phyloP scores from a whole-genome alignment of 2,797 vertebrate species.

The Morelia viridis region DNA sequence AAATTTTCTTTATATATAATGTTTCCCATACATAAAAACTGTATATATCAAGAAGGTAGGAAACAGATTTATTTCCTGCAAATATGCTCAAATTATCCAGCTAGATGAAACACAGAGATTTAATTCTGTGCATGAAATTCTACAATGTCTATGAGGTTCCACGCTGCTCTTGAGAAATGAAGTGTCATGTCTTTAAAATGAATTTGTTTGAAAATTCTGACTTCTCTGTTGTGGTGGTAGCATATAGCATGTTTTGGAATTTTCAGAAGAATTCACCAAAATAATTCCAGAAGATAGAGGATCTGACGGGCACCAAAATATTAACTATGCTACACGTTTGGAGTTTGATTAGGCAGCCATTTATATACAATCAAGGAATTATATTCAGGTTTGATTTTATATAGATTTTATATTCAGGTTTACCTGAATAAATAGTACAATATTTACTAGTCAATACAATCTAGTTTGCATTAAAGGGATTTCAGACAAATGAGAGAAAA shows the following conservation, averaged over 20 bases:
- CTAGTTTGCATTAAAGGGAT: not conserved
- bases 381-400: no score
- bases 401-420: constrained; percentile 19
- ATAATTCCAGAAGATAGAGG: constrained; percentile 62
- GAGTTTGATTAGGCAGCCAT: constrained; percentile 57
- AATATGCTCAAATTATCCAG: constrained; percentile 67
- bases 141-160: constrained; percentile 46
- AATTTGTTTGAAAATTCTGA: constrained; percentile 56
- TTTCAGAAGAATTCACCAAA: constrained; percentile 56
- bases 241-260: constrained; percentile 45
- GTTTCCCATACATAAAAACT: constrained; percentile 63
- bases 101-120: constrained; percentile 57
- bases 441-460: not conserved
- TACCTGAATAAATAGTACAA: constrained; percentile 48
- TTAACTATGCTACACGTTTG: constrained; percentile 65
- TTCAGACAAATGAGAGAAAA: not conserved
- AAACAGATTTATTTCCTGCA: constrained; percentile 69
- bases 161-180: constrained; percentile 56
- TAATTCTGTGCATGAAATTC: constrained; percentile 57
- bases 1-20: constrained; percentile 68
- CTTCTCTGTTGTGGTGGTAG: constrained; percentile 20
- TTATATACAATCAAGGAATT: constrained; percentile 46
- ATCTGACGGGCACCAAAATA: constrained; percentile 61
- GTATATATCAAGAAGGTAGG: constrained; percentile 63
- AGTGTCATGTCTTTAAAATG: constrained; percentile 49